phyloP scores from a whole-genome alignment of 2,113 vertebrate genomes.

The Dromiciops gliroides region DNA sequence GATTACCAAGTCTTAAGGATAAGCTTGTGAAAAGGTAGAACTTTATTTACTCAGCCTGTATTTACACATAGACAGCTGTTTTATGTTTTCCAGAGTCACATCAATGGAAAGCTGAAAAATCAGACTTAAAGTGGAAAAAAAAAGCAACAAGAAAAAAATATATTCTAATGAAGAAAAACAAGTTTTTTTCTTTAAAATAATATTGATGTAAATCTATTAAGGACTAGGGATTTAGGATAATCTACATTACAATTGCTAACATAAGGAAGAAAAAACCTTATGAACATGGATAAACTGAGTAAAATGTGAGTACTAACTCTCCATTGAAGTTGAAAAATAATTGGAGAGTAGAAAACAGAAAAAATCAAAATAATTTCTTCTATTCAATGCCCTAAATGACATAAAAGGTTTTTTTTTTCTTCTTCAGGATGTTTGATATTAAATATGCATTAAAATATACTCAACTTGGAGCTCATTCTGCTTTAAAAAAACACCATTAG shows the following conservation, averaged over 20 bases:
- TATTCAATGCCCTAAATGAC: conserved; percentile 36
- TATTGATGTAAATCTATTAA: background rate
- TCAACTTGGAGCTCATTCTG: conserved; percentile 57
- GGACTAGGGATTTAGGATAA: conserved; percentile 9
- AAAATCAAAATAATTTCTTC: conserved; percentile 35
- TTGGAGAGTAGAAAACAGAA: conserved; percentile 24
- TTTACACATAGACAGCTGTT: conserved; percentile 42
- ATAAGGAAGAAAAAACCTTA: background rate
- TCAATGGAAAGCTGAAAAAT: conserved; percentile 26
- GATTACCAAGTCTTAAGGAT: conserved; percentile 32
- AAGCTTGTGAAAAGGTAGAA: conserved; percentile 31
- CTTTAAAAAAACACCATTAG: conserved; percentile 59
- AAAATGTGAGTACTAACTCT: conserved; percentile 27
- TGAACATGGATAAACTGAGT: conserved; percentile 23
- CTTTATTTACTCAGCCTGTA: conserved; percentile 40
- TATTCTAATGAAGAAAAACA: conserved; percentile 30
- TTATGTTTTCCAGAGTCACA: conserved; percentile 47
- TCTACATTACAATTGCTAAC: conserved; percentile 30
- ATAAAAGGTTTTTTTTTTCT: background rate
- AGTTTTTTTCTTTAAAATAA: conserved; percentile 48
- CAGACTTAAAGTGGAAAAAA: background rate
- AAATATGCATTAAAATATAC: conserved; percentile 57
- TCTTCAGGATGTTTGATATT: conserved; percentile 30
- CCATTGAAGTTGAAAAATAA: conserved; percentile 24
- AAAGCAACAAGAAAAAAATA: background rate